phyloP scores from a whole-genome alignment of 2,888 invertebrate genomes.

The Cryptocephalus primarius region DNA sequence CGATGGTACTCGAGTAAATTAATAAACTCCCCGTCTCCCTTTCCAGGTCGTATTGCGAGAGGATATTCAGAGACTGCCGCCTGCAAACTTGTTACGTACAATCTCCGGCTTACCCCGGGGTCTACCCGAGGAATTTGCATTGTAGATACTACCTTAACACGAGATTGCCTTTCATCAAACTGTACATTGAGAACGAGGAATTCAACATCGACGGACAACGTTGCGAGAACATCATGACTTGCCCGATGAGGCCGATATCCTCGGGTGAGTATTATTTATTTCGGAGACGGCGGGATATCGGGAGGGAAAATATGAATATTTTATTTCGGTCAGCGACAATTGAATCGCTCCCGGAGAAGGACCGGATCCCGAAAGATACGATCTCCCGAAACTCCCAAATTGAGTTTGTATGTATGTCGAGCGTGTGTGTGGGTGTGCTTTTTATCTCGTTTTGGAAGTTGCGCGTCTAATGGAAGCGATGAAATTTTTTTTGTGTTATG shows the following conservation, averaged over 20 bases:
- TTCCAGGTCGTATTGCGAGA: slow-evolving; percentile 73
- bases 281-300: too few relatives aligned
- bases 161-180: slow-evolving; percentile 76
- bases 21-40: too few relatives aligned
- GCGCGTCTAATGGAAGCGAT: too few relatives aligned
- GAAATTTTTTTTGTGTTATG: too few relatives aligned
- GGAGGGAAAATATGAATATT: not conserved
- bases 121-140: slow-evolving; percentile 82
- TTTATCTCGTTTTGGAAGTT: too few relatives aligned
- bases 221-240: slow-evolving; percentile 91
- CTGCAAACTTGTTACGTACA: slow-evolving; percentile 90
- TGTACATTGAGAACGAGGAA: slow-evolving; percentile 87
- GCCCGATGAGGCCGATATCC: slow-evolving; percentile 84
- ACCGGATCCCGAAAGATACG: too few relatives aligned
- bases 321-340: not conserved
- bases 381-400: too few relatives aligned
- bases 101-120: slow-evolving; percentile 85
- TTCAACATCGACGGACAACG: slow-evolving; percentile 90
- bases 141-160: slow-evolving; percentile 88
- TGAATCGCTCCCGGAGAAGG: not conserved
- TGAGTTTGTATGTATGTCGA: too few relatives aligned
- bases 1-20: too few relatives aligned
- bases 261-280: slow-evolving; percentile 45
- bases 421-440: too few relatives aligned
- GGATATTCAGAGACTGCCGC: slow-evolving; percentile 77